phyloP scores from a whole-genome alignment of 1,140 invertebrate species.

The Hypsibius dujardini region DNA sequence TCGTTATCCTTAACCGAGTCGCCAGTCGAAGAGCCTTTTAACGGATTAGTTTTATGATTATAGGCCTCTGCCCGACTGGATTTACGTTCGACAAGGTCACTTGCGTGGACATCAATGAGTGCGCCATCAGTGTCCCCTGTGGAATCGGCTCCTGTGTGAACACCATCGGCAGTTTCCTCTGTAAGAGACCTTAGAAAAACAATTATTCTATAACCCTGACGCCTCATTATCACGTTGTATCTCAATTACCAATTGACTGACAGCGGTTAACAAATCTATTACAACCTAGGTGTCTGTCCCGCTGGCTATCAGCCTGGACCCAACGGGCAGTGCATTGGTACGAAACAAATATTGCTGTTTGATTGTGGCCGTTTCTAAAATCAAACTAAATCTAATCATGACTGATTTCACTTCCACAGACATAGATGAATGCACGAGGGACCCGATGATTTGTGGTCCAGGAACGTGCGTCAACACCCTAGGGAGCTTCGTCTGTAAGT shows the following conservation, averaged over 20 bases:
- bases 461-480: constrained; percentile 55
- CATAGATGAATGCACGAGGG: constrained; percentile 46
- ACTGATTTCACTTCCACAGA: too few relatives aligned
- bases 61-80: constrained; percentile 47
- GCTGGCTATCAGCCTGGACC: constrained; percentile 46
- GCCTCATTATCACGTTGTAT: too few relatives aligned
- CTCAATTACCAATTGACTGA: too few relatives aligned
- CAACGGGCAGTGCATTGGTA: constrained; percentile 25
- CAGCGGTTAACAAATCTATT: too few relatives aligned
- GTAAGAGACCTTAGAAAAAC: constrained; percentile 28
- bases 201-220: too few relatives aligned
- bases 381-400: too few relatives aligned
- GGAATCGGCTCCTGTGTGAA: constrained; percentile 63
- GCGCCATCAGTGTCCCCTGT: constrained; percentile 46
- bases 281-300: constrained; percentile 43
- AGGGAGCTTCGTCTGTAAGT: constrained; percentile 40
- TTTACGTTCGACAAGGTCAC: constrained; percentile 30
- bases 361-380: too few relatives aligned
- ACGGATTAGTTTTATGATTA: too few relatives aligned
- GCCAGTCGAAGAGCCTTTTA: too few relatives aligned
- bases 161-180: constrained; percentile 60
- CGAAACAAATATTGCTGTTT: constrained; percentile 26
- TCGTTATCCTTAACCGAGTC: too few relatives aligned
- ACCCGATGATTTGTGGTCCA: constrained; percentile 54
- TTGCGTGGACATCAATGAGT: constrained; percentile 57